phyloP scores from a whole-genome alignment of 2,888 invertebrate genomes.

The Stenotaenia linearis region DNA sequence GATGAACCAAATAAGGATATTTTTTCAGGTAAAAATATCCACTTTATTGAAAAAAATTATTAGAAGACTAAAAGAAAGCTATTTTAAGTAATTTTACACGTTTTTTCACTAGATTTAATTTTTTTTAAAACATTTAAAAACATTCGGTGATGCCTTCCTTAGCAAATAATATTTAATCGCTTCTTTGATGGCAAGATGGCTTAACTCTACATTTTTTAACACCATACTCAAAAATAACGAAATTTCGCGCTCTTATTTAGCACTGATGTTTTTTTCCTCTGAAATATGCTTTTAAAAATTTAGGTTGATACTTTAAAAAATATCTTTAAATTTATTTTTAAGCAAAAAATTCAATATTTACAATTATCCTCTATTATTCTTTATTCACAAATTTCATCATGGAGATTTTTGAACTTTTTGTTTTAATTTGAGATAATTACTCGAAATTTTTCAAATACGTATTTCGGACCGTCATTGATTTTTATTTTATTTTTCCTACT shows the following conservation, averaged over 20 bases:
- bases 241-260: background rate
- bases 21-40: background rate
- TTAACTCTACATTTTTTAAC: constrained; percentile 5
- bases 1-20: constrained; percentile 5
- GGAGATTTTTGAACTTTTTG: background rate
- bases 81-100: background rate
- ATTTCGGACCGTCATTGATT: no score
- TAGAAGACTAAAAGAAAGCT: background rate
- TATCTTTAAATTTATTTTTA: background rate
- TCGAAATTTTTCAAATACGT: no score
- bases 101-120: constrained; percentile 1
- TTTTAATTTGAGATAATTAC: no score
- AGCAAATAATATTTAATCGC: constrained; percentile 5
- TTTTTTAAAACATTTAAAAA: constrained; percentile 4
- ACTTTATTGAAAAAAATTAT: background rate
- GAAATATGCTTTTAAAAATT: background rate
- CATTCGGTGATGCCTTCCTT: background rate
- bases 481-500: no score
- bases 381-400: no score
- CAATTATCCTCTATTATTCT: background rate
- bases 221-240: background rate
- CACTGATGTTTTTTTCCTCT: background rate
- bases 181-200: constrained; percentile 9
- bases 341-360: background rate
- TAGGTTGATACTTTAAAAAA: background rate